phyloP scores from a whole-genome alignment of 2,797 vertebrate species.

The Cuniculus paca region DNA sequence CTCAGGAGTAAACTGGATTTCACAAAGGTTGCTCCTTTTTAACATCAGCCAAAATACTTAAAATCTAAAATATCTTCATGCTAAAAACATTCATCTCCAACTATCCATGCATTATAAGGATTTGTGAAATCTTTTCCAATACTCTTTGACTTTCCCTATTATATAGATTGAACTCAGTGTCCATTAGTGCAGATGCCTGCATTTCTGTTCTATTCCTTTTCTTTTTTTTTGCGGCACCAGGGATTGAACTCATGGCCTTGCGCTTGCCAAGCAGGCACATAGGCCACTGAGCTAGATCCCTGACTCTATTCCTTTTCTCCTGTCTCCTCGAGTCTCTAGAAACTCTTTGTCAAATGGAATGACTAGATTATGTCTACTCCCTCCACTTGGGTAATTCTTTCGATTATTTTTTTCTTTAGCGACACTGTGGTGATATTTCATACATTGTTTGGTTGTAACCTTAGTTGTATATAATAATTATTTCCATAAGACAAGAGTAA shows the following conservation, averaged over 20 bases:
- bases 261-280: no score
- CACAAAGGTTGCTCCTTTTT: not conserved
- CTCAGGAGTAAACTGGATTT: slow-evolving; percentile 62
- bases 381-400: slow-evolving; percentile 32
- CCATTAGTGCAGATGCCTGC: not conserved
- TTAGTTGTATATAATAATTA: slow-evolving; percentile 43
- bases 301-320: no score
- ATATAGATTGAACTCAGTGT: not conserved
- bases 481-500: not conserved
- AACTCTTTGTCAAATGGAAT: slow-evolving; percentile 51
- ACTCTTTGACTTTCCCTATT: slow-evolving; percentile 34
- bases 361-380: not conserved
- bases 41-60: slow-evolving; percentile 36
- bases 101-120: not conserved
- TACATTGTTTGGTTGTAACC: not conserved
- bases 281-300: no score
- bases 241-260: no score
- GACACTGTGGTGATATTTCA: slow-evolving; percentile 40
- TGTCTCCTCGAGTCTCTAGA: not conserved
- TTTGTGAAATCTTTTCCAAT: slow-evolving; percentile 47
- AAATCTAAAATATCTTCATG: not conserved
- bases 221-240: no score
- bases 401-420: slow-evolving; percentile 56
- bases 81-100: slow-evolving; percentile 11
- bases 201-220: slow-evolving; percentile 6